phyloP scores from a whole-genome alignment of 2,888 invertebrate genomes.

The Pimpla rufipes region DNA sequence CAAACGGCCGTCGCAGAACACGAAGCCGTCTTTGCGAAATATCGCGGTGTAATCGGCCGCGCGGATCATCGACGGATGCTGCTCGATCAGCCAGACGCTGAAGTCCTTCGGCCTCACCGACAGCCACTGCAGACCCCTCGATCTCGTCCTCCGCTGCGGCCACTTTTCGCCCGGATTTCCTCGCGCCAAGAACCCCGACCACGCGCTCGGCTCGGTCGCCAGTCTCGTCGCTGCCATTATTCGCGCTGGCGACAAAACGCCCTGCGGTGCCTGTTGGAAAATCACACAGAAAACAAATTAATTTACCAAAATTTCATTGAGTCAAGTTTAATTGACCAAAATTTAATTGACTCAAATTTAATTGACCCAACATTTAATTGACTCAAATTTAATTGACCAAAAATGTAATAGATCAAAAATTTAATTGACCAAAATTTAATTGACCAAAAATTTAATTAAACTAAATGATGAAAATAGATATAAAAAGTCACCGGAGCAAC shows the following conservation, averaged over 20 bases:
- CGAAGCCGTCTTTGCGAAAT: conserved; percentile 89
- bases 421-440: too few species aligned
- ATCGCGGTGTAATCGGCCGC: conserved; percentile 89
- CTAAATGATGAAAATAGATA: too few species aligned
- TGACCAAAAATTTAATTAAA: too few species aligned
- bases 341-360: too few species aligned
- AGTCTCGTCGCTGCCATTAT: conserved; percentile 94
- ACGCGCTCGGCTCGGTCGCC: conserved; percentile 90
- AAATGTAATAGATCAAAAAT: too few species aligned
- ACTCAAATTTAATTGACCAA: too few species aligned
- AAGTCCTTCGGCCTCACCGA: conserved; percentile 88
- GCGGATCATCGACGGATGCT: conserved; percentile 89
- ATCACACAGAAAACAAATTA: too few species aligned
- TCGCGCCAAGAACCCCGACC: conserved; percentile 90
- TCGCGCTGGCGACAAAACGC: conserved; percentile 90
- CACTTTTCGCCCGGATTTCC: conserved; percentile 89
- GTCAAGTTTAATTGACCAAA: too few species aligned
- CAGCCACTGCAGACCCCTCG: conserved; percentile 93
- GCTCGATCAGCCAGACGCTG: conserved; percentile 91
- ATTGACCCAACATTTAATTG: too few species aligned
- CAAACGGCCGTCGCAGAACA: conserved; percentile 90
- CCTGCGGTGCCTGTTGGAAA: conserved; percentile 19
- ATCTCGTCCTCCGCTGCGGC: background rate
- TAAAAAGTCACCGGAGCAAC: too few species aligned
- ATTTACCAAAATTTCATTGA: too few species aligned